Evolutionary conservation across 1,140 invertebrate genomes (phyloP), one percentile per base, ranked within the genome.

Genomic region (Drosophila sp.): DNA sequence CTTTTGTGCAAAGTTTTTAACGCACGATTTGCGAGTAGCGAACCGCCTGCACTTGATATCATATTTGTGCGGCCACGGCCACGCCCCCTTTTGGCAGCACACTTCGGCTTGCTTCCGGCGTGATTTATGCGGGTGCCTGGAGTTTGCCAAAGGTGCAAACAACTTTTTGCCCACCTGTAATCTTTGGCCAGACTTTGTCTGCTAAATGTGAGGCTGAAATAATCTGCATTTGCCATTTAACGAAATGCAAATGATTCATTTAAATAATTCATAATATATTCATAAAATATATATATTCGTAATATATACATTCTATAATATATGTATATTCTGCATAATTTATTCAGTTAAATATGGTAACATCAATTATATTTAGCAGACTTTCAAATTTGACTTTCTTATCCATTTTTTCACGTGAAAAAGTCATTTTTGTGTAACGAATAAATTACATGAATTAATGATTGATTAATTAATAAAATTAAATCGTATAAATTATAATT

Each of bases 31-130:
- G 76, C 82, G 66, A 62, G 66, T 16, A 25, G 57, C n/a, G 58
- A 59, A 53, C 58, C 75, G 76, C 79, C 83, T 89, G 83, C 76
- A 83, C 76, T 87, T 87, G 82, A 89, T 87, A 87, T 87, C 82
- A 87, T 89, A 83, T 83, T 89, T 76, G 73, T 64, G 80, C 66
- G 58, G 46, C 82, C 21, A 51, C 45, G 16, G 32, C 58, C 58
- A 81, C 81, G 67, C 76, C 80, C 81, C 40, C 40, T 4, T 21
- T 4, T 21, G 21, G 21, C 21, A 16, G 5, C 13, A 84, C 81
- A 64, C 58, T 48, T 57, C 46, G 75, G 51, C 58, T 65, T 58
- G 58, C 53, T 65, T 76, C 70, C 73, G 50, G 53, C 63, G 80
- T 87, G 82, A 84, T 84, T 84, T 84, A 84, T 84, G 70, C 53